Conservation (phyloP, 2,888 invertebrate genomes). For the Acronicta alni region DNA sequence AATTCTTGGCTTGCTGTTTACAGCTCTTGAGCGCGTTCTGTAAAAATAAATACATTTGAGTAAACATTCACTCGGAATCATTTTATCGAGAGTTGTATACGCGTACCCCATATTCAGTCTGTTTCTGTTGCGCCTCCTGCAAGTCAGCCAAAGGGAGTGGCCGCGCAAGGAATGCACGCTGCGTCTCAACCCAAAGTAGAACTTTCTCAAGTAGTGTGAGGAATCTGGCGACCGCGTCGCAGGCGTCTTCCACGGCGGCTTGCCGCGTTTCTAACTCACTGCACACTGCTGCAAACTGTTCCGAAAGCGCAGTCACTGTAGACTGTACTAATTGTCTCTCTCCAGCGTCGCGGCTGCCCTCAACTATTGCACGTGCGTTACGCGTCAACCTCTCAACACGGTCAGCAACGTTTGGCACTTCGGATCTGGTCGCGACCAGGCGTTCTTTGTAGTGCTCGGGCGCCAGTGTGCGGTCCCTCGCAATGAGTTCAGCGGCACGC, state of each 20-base stretch:
- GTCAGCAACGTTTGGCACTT: constrained; percentile 92
- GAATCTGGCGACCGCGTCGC: constrained; percentile 97
- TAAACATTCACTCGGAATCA: constrained; percentile 6
- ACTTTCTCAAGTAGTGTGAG: constrained; percentile 94
- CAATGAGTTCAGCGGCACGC: constrained; percentile 94
- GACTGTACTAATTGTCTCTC: constrained; percentile 93
- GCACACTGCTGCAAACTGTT: constrained; percentile 94
- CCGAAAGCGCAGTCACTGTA: constrained; percentile 93
- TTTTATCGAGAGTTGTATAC: neutral
- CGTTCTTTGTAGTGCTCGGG: constrained; percentile 94
- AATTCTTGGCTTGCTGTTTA: constrained; percentile 95
- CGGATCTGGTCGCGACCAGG: constrained; percentile 93
- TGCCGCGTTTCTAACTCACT: constrained; percentile 95
- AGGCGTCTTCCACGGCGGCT: constrained; percentile 94
- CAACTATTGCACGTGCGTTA: constrained; percentile 94
- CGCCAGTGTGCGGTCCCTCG: constrained; percentile 94
- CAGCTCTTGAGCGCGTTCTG: constrained; percentile 96
- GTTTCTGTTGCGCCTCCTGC: constrained; percentile 94
- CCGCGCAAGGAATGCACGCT: constrained; percentile 93
- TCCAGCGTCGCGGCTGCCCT: constrained; percentile 93
- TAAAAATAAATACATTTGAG: constrained; percentile 63
- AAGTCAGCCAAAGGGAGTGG: constrained; percentile 94
- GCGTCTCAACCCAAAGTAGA: constrained; percentile 95
- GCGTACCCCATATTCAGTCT: constrained; percentile 95
- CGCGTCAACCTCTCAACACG: constrained; percentile 93